phyloP scores from a whole-genome alignment of 2,888 invertebrate species.

The Apomyelois bistriatella region DNA sequence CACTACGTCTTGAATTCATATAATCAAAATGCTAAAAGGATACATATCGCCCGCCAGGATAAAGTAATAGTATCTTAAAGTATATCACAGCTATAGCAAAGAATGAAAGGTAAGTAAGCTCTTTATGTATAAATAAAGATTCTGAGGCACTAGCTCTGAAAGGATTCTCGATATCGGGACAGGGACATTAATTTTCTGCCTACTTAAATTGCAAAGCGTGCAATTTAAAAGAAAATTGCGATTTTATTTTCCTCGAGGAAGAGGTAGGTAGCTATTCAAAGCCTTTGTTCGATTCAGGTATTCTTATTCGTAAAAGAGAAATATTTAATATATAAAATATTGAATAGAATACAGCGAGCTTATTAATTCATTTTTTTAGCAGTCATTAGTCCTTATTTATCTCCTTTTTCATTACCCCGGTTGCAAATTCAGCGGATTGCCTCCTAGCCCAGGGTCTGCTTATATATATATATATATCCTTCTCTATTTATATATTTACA shows the following conservation, averaged over 20 bases:
- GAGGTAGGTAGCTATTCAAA: not conserved
- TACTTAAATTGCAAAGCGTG: conserved; percentile 43
- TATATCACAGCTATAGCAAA: not conserved
- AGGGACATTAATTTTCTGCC: conserved; percentile 64
- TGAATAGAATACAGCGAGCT: not conserved
- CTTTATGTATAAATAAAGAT: conserved; percentile 45
- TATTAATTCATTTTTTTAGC: not conserved
- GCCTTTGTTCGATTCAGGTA: not conserved
- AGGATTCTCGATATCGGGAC: conserved; percentile 50
- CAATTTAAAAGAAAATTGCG: conserved; percentile 24
- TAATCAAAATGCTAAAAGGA: no score
- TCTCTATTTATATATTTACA: no score
- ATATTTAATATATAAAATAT: not conserved
- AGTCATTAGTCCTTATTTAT: no score
- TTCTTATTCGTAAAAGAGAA: not conserved
- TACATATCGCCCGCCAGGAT: not conserved
- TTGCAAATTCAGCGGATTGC: no score
- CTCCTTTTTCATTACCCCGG: no score
- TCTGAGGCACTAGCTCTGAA: conserved; percentile 43
- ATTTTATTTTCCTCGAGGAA: conserved; percentile 7
- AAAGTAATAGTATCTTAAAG: not conserved
- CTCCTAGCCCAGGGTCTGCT: no score
- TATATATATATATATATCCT: no score
- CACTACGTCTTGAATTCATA: no score
- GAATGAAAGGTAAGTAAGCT: conserved; percentile 28